A percentile compares a stretch with the other conserved stretches of the same genome.
Evolutionary conservation across 2,888 invertebrate species (phyloP).

Genomic region (Acheta domesticus): DNA sequence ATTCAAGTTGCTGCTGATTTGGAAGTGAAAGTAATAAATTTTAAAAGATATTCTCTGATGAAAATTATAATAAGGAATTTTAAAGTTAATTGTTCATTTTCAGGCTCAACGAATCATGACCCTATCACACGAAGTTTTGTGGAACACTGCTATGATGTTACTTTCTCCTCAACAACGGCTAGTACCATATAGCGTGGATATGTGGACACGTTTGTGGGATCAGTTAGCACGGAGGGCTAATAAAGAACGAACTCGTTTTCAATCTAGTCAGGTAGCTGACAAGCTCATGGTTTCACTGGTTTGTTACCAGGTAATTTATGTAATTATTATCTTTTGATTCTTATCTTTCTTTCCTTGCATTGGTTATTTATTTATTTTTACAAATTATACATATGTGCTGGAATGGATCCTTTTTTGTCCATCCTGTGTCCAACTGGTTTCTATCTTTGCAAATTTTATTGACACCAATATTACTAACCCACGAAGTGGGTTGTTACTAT

Average conservation of each 20-base stretch:
- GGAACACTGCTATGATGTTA: constrained; percentile 79
- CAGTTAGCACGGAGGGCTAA: constrained; percentile 60
- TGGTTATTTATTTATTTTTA: constrained; percentile 25
- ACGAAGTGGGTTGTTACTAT: too few relatives aligned
- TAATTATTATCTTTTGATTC: background rate
- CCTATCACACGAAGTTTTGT: constrained; percentile 69
- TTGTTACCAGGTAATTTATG: constrained; percentile 66
- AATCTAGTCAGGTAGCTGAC: constrained; percentile 67
- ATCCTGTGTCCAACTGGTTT: too few relatives aligned
- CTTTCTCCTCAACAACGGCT: constrained; percentile 79
- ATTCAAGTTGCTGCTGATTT: constrained; percentile 56
- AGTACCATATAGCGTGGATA: constrained; percentile 75
- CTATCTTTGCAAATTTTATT: too few relatives aligned
- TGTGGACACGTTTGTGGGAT: constrained; percentile 81
- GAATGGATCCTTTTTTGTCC: too few relatives aligned
- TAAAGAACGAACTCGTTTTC: constrained; percentile 58
- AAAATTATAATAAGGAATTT: background rate
- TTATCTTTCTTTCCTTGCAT: background rate
- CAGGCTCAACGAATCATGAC: constrained; percentile 49
- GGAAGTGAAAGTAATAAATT: constrained; percentile 58
- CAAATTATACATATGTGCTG: background rate
- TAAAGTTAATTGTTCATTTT: background rate
- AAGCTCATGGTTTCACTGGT: constrained; percentile 75
- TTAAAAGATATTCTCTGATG: background rate
- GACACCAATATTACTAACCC: too few relatives aligned